These are phyloP conservation scores for Macroteleia sp. DNA, from an alignment of 2,888 invertebrate genomes.

Conservation along the genomic window DNA sequence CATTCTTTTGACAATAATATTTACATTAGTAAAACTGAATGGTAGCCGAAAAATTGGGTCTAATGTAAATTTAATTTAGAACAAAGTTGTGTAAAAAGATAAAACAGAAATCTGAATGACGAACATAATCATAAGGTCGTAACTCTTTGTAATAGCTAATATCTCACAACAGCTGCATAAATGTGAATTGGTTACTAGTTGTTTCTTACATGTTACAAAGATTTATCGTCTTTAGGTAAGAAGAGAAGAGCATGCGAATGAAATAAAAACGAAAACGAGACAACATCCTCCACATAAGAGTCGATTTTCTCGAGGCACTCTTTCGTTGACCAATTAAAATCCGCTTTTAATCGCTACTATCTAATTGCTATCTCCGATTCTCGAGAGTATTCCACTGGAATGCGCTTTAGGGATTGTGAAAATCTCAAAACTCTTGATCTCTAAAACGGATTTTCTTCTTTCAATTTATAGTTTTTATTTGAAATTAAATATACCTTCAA, in stretches of 20 bases:
- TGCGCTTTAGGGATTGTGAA: slow-evolving; percentile 50
- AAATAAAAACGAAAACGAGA: slow-evolving; percentile 64
- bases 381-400: slow-evolving; percentile 71
- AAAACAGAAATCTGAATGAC: slow-evolving; percentile 35
- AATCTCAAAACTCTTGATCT: slow-evolving; percentile 41
- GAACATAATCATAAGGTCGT: slow-evolving; percentile 66
- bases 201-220: slow-evolving; percentile 78
- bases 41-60: too few relatives aligned
- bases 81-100: slow-evolving; percentile 7
- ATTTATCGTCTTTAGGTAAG: slow-evolving; percentile 75
- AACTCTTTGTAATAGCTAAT: slow-evolving; percentile 82
- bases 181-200: slow-evolving; percentile 82
- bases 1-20: too few relatives aligned
- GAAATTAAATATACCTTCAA: slow-evolving; percentile 6
- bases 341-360: slow-evolving; percentile 80
- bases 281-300: slow-evolving; percentile 60
- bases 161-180: slow-evolving; percentile 80
- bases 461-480: slow-evolving; percentile 25
- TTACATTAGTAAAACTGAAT: too few relatives aligned
- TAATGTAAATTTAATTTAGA: slow-evolving; percentile 33
- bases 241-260: slow-evolving; percentile 28
- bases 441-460: slow-evolving; percentile 27
- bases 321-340: slow-evolving; percentile 78
- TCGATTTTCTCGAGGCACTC: slow-evolving; percentile 68
- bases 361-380: slow-evolving; percentile 78